Evolutionary conservation across 1,140 invertebrate species (phyloP), one percentile per base, ranked within the genome.

Genomic region (Venturia canescens): DNA sequence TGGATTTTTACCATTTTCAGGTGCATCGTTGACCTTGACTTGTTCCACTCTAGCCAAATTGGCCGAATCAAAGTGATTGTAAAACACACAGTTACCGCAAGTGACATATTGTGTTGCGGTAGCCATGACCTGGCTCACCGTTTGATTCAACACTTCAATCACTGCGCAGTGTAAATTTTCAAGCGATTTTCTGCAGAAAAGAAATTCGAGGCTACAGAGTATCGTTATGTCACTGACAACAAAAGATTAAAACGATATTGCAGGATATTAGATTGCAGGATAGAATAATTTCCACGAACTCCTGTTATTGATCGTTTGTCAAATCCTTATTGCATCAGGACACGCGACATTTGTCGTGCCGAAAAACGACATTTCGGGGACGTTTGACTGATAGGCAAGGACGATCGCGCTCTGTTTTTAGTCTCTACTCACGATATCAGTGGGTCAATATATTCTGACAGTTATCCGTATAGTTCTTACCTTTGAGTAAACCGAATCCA

Each of bases 51-150:
- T 94, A 48, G 94, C 94, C 83, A 98, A 92, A 93, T 98, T 98
- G 48, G 96, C 96, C 31, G 97, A 98, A 90, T 98, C 97, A 93
- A 98, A 97, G 90, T 96, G 94, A 84, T 96, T 95, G 84, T 94
- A 94, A 92, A 97, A 96, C 83, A 92, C 91, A 91, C 96, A 96
- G 85, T 94, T 94, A 82, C 92, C 94, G 87, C 94, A 95, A 85
- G 87, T 87, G 60, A 93, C 92, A 82, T 90, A 90, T 80, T 92
- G 92, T 71, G 82, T 57, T 50, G 83, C 86, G n/a, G 80, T 90
- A 82, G 83, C 85, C 86, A 87, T 90, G 66, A 69, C 75, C 67
- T 57, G 53, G n/a, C 18, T 9, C 53, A 57, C 18, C 18, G 21
- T 21, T 57, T 4, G 53, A n/a, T 57, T n/a, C 3, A 18, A 23